Percentiles rank a stretch among this genome's conserved stretches.
phyloP scores from a whole-genome alignment of 2,888 invertebrate species.

The Drosophila dives region DNA sequence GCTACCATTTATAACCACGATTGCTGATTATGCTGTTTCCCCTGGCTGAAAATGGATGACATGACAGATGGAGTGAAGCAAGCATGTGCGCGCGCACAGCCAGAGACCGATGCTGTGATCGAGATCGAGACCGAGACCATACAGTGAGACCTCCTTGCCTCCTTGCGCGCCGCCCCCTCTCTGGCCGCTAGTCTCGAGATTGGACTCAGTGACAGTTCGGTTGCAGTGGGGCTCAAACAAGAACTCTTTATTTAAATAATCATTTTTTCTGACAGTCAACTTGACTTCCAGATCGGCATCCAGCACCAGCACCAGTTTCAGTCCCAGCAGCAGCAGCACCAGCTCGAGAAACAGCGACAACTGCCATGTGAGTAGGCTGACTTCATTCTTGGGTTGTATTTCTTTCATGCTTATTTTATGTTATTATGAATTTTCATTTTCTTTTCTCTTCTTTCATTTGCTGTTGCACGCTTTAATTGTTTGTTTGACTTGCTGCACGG shows the following conservation, averaged over 20 bases:
- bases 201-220: conserved; percentile 77
- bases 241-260: conserved; percentile 83
- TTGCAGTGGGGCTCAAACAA: conserved; percentile 74
- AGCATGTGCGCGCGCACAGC: conserved; percentile 74
- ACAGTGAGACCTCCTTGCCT: conserved; percentile 9
- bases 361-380: conserved; percentile 44
- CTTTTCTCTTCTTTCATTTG: conserved; percentile 34
- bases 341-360: conserved; percentile 35
- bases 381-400: conserved; percentile 54
- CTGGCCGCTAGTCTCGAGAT: conserved; percentile 17
- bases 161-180: neutral
- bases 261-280: conserved; percentile 84
- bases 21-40: conserved; percentile 83
- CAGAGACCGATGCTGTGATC: conserved; percentile 58
- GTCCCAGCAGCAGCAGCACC: neutral
- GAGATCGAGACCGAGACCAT: conserved; percentile 12
- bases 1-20: conserved; percentile 83
- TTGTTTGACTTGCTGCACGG: conserved; percentile 70
- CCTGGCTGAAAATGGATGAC: conserved; percentile 80
- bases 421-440: conserved; percentile 55
- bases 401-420: conserved; percentile 52
- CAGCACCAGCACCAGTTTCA: conserved; percentile 26
- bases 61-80: conserved; percentile 82
- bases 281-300: conserved; percentile 84
- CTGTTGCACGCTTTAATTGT: conserved; percentile 74